phyloP scores from a whole-genome alignment of 2,888 invertebrate species.

The Drosophila histrio region DNA sequence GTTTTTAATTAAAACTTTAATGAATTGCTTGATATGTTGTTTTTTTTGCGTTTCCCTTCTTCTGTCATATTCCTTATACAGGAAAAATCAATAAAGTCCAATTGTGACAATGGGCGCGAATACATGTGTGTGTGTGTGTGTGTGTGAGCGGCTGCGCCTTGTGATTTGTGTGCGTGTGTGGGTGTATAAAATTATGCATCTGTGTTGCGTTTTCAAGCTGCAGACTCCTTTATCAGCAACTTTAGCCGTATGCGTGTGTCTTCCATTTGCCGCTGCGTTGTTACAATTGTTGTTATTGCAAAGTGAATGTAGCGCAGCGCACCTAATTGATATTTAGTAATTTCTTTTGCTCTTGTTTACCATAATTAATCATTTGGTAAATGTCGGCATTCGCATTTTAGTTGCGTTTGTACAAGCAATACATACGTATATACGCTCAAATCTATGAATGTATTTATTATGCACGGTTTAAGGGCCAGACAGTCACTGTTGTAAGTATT shows the following conservation, averaged over 20 bases:
- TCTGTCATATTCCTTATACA: conserved; percentile 61
- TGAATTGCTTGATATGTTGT: conserved; percentile 18
- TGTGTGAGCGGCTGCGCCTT: conserved; percentile 49
- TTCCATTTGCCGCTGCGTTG: conserved; percentile 3
- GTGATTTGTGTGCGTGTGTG: conserved; percentile 32
- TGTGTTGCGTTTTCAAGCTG: conserved; percentile 29
- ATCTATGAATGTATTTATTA: conserved; percentile 33
- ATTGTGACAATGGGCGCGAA: conserved; percentile 61
- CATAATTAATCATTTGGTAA: conserved; percentile 63
- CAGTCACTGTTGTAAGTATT: conserved; percentile 17
- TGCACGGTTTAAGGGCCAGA: conserved; percentile 38
- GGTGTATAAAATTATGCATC: conserved; percentile 30
- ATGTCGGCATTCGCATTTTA: conserved; percentile 33
- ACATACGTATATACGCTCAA: background rate
- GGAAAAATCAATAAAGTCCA: conserved; percentile 78
- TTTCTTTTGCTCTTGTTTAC: conserved; percentile 49
- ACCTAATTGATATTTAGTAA: conserved; percentile 47
- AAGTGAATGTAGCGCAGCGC: conserved; percentile 44
- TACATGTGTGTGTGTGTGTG: conserved; percentile 18
- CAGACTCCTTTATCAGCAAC: conserved; percentile 63
- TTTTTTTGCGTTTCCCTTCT: conserved; percentile 25
- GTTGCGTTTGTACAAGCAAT: conserved; percentile 21
- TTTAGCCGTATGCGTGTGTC: conserved; percentile 1
- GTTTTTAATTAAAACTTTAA: conserved; percentile 30
- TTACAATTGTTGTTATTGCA: conserved; percentile 17